Evolutionary conservation across 2,113 vertebrate genomes (phyloP), one percentile per base, ranked within the genome.

Genomic region (Tylochromis polylepis): DNA sequence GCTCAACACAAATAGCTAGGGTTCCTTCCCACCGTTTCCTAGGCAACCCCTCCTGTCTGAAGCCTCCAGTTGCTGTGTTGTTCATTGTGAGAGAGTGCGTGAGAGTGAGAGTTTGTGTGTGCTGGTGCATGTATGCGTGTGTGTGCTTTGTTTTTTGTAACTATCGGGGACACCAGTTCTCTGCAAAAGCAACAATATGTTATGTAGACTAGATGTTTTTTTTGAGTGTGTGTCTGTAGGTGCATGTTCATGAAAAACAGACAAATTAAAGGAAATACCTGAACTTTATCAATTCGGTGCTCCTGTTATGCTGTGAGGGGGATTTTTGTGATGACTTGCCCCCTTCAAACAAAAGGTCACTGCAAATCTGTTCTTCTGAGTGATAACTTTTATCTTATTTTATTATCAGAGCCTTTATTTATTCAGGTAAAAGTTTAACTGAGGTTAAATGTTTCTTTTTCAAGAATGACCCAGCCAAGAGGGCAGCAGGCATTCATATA

Each of bases 1-100:
- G 92, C 95, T 94, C 91, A 92, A 94, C 95, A 94, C 94, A 95
- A 96, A 95, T 93, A 96, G 94, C 93, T 84, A 92, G 93, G 93
- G 93, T 94, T 95, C 91, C 92, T 95, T 95, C 93, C 92, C 91
- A 89, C 86, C 87, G 94, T 96, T 95, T 95, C 95, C 95, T 86
- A 93, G 96, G 96, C 92, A 96, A 96, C 96, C 91, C 92, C 92
- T 95, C 88, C 91, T 94, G 93, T 94, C 93, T 93, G 89, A 91
- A 93, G 91, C 95, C 88, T 93, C 87, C 14, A 78, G 90, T 89
- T 89, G 82, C 88, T 59, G 89, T 89, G 85, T 87, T 90, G 91
- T 93, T 89, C 87, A 81, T 79, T 36, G 91, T 77, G 87, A 89
- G 89, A 65, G 87, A 62, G 83, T 24, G 89, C n/a, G 83, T 87